phyloP scores from a whole-genome alignment of 2,113 vertebrate species.

The Chiloscyllium plagiosum region DNA sequence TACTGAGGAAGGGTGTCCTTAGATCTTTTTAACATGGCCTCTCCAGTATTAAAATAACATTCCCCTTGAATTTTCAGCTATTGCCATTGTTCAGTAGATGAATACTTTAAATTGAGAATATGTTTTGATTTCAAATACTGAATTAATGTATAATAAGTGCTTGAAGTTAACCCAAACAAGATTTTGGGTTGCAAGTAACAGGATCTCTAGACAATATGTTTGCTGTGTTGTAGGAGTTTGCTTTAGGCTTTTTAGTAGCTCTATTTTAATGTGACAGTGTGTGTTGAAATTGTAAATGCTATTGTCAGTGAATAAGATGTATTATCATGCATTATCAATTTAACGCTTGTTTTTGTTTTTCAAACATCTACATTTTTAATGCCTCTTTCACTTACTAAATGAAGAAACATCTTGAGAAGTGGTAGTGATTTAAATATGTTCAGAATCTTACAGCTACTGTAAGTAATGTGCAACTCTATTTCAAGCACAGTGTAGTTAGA shows the following conservation, averaged over 20 bases:
- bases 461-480: not conserved
- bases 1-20: not conserved
- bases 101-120: slow-evolving; percentile 17
- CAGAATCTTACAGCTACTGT: not conserved
- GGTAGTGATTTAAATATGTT: not conserved
- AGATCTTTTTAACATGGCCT: not conserved
- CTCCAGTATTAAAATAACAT: slow-evolving; percentile 23
- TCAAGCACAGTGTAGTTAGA: not conserved
- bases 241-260: not conserved
- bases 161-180: not conserved
- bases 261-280: not conserved
- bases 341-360: not conserved
- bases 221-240: not conserved
- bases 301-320: not conserved
- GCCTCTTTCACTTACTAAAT: not conserved
- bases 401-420: not conserved
- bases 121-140: not conserved
- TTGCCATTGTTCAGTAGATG: not conserved
- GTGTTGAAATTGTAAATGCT: not conserved
- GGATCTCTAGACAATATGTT: not conserved
- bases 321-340: not conserved
- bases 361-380: not conserved
- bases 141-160: not conserved
- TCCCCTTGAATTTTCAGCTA: slow-evolving; percentile 9
- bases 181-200: not conserved